These are phyloP conservation scores for Byasa hedistus DNA, from an alignment of 2,888 invertebrate genomes.

Conservation along the genomic window DNA sequence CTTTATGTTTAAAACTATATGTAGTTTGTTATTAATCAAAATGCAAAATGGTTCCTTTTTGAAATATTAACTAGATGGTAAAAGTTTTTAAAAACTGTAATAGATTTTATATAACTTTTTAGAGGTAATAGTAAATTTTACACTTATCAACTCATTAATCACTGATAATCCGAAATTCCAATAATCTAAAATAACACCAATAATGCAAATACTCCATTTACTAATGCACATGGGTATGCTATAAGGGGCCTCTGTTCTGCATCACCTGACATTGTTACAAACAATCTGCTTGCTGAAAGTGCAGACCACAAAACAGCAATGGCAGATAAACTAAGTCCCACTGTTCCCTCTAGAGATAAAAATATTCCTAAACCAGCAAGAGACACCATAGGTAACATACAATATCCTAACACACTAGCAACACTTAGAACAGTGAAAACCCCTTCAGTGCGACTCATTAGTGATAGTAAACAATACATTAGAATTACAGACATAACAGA, in stretches of 20 bases:
- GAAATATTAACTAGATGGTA: too few relatives aligned
- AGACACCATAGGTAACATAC: constrained; percentile 94
- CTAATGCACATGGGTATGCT: constrained; percentile 95
- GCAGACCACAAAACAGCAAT: constrained; percentile 93
- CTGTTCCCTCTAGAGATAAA: constrained; percentile 85
- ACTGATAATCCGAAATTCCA: background rate
- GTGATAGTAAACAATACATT: constrained; percentile 91
- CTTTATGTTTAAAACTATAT: too few relatives aligned
- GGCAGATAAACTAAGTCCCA: constrained; percentile 84
- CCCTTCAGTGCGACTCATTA: constrained; percentile 86
- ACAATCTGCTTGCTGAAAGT: constrained; percentile 93
- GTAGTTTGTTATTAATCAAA: too few relatives aligned
- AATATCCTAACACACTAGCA: constrained; percentile 94
- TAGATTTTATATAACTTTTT: background rate
- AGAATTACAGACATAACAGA: constrained; percentile 93
- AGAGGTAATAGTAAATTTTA: background rate
- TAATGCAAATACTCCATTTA: constrained; percentile 95
- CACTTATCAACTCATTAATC: background rate
- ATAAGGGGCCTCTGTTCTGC: constrained; percentile 91
- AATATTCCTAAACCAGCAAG: constrained; percentile 89
- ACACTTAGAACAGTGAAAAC: constrained; percentile 89
- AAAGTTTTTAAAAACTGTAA: too few relatives aligned
- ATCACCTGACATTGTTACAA: constrained; percentile 94
- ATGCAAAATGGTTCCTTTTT: too few relatives aligned
- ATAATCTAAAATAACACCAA: constrained; percentile 91